phyloP scores from a whole-genome alignment of 2,888 invertebrate genomes.

The Psylliodes chrysocephalus region DNA sequence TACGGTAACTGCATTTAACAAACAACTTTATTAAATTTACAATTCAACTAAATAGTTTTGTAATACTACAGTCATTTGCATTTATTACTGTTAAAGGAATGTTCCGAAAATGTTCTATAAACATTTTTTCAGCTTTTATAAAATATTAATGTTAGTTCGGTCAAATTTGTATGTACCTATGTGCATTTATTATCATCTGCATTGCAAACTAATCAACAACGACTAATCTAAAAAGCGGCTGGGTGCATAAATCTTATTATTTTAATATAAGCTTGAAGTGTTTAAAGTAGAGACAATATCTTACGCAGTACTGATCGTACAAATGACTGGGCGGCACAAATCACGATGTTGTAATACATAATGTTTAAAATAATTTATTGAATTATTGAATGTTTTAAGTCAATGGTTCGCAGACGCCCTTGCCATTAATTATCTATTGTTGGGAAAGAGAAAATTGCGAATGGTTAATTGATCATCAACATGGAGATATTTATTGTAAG shows the following conservation, averaged over 20 bases:
- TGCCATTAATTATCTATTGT: slow-evolving; percentile 11
- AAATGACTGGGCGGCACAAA: not conserved
- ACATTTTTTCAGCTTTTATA: too few relatives aligned
- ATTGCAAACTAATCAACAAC: too few relatives aligned
- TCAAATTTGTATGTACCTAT: too few relatives aligned
- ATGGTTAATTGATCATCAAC: slow-evolving; percentile 1
- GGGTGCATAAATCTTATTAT: not conserved
- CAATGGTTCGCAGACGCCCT: not conserved
- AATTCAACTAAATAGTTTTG: too few relatives aligned
- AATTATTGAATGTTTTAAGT: slow-evolving; percentile 7
- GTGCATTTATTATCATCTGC: too few relatives aligned
- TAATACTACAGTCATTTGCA: too few relatives aligned
- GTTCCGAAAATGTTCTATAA: too few relatives aligned
- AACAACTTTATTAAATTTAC: too few relatives aligned
- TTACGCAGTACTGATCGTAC: not conserved
- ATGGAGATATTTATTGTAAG: not conserved
- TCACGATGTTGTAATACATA: slow-evolving; percentile 12
- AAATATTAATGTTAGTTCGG: too few relatives aligned
- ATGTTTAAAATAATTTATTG: slow-evolving; percentile 4
- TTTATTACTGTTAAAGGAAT: too few relatives aligned
- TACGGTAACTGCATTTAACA: too few relatives aligned
- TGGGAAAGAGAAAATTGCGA: not conserved
- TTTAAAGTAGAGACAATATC: not conserved
- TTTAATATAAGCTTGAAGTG: not conserved
- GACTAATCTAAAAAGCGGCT: too few relatives aligned